Conservation (phyloP, 2,888 invertebrate species). For the Podabrus alpinus region DNA sequence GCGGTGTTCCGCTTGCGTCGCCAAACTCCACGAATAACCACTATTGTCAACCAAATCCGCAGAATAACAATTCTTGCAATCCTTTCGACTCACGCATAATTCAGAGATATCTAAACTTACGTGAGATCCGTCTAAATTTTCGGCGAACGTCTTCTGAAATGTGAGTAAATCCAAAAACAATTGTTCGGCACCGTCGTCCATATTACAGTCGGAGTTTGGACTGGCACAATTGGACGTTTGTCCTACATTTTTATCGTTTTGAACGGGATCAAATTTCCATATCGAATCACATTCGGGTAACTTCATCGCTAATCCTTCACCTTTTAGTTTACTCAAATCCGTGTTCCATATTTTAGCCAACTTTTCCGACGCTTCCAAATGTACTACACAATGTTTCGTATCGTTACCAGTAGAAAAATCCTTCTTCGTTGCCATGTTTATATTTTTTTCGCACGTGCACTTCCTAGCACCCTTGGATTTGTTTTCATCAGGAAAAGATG, state of each 20-base stretch:
- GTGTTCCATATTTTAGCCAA: constrained; percentile 47
- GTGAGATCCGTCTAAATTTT: constrained; percentile 44
- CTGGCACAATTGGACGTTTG: constrained; percentile 51
- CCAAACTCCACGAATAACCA: constrained; percentile 59
- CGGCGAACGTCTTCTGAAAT: constrained; percentile 59
- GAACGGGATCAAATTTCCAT: constrained; percentile 28
- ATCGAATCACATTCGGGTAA: constrained; percentile 12
- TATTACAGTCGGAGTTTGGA: constrained; percentile 49
- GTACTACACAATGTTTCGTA: constrained; percentile 26
- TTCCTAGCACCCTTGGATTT: constrained; percentile 32
- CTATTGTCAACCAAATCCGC: constrained; percentile 36
- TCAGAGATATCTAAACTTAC: constrained; percentile 44
- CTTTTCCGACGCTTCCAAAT: constrained; percentile 35
- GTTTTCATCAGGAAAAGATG: constrained; percentile 45
- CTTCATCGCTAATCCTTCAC: constrained; percentile 33
- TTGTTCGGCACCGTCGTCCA: constrained; percentile 65
- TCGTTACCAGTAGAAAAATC: constrained; percentile 32
- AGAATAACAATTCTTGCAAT: constrained; percentile 65
- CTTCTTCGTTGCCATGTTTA: constrained; percentile 28
- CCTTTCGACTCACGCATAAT: constrained; percentile 47
- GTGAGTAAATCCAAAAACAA: constrained; percentile 64
- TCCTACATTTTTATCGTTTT: constrained; percentile 50
- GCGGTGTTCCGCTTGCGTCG: constrained; percentile 53
- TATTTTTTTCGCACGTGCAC: constrained; percentile 21
- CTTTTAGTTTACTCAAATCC: constrained; percentile 43